Evolutionary conservation across 1,140 invertebrate genomes (phyloP).

Genomic region (Agrypnia vestita): DNA sequence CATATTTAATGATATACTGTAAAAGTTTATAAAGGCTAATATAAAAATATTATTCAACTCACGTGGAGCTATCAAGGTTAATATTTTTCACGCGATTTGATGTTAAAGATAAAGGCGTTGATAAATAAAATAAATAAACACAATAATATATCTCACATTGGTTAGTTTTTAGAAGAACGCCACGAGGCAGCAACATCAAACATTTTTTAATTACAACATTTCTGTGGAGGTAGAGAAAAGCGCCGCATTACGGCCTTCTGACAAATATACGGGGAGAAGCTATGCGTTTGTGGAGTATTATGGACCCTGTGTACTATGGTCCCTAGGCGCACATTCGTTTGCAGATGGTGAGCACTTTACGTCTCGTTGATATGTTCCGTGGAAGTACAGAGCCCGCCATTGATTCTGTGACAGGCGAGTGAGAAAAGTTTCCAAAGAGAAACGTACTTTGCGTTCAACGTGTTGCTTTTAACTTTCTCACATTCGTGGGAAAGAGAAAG

Average conservation of each 20-base stretch:
- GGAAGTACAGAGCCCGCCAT: neutral
- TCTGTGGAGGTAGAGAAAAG: neutral
- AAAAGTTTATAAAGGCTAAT: too few species aligned
- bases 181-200: too few species aligned
- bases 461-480: neutral
- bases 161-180: too few species aligned
- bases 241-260: neutral
- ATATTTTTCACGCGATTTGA: too few species aligned
- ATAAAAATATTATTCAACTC: too few species aligned
- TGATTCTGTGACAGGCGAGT: neutral
- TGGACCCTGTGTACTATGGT: neutral
- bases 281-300: neutral
- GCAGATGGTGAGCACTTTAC: neutral
- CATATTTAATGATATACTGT: too few species aligned
- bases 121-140: too few species aligned
- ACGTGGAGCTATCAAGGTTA: too few species aligned
- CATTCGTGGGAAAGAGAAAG: too few species aligned
- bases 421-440: neutral
- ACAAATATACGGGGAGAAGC: neutral
- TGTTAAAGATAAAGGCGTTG: too few species aligned
- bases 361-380: neutral
- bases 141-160: too few species aligned
- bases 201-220: too few species aligned
- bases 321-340: neutral
- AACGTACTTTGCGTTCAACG: neutral